A percentile compares a stretch with the other conserved stretches of the same genome.
phyloP scores from a whole-genome alignment of 2,113 vertebrate genomes.

The Crocuta crocuta region DNA sequence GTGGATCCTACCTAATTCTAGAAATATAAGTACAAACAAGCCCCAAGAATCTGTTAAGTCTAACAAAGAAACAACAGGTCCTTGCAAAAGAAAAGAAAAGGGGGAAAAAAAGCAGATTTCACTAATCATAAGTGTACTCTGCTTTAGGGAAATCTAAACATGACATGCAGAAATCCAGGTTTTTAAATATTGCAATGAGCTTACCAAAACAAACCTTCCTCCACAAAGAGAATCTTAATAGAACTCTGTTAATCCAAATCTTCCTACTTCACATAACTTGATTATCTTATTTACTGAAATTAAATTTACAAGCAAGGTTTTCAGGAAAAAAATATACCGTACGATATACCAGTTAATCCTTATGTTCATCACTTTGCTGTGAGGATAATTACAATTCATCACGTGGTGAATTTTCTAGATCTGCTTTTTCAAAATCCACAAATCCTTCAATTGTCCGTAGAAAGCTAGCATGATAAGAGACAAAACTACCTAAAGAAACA shows the following conservation, averaged over 20 bases:
- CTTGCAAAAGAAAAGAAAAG: neutral
- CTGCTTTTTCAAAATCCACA: neutral
- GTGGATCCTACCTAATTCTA: neutral
- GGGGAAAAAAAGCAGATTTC: neutral
- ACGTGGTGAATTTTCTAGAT: neutral
- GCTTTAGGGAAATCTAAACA: neutral
- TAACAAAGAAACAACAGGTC: neutral
- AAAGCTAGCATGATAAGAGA: neutral
- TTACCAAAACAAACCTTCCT: constrained; percentile 15
- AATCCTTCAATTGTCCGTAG: neutral
- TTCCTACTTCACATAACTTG: neutral
- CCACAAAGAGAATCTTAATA: neutral
- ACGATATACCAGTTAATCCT: neutral
- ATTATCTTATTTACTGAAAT: constrained; percentile 1
- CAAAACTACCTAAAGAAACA: neutral
- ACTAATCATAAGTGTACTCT: neutral
- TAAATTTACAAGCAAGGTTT: constrained; percentile 1
- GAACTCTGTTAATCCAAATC: neutral
- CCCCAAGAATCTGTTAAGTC: neutral
- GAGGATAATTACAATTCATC: neutral
- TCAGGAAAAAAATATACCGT: neutral
- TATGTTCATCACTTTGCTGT: neutral
- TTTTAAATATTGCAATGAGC: neutral
- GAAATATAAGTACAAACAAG: neutral
- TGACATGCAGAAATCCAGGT: neutral